A percentile compares a stretch with the other conserved stretches of the same genome.
Conservation (phyloP, 2,797 vertebrate species). For the Denticeps clupeoides region DNA sequence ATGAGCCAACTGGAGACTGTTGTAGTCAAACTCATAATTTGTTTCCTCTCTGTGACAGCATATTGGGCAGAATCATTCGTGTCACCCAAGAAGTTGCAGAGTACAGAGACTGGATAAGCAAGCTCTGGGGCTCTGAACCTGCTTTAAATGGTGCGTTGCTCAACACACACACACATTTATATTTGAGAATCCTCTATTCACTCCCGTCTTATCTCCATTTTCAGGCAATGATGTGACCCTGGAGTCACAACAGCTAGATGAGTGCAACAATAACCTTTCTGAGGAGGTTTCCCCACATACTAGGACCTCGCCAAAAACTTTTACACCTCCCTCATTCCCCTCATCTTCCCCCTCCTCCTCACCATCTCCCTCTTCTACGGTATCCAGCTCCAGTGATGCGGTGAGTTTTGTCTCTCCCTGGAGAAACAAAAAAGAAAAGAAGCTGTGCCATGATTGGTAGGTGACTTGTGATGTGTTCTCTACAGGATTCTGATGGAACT, state of each 20-base stretch:
- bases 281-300: constrained; percentile 70
- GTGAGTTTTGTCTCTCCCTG: too few relatives aligned
- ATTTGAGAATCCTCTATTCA: not conserved
- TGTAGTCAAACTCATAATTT: too few relatives aligned
- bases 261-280: constrained; percentile 89
- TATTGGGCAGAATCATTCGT: constrained; percentile 91
- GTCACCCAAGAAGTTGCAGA: constrained; percentile 90
- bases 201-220: too few relatives aligned
- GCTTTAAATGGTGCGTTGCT: too few relatives aligned
- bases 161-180: too few relatives aligned
- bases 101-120: constrained; percentile 91
- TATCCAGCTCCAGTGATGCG: constrained; percentile 87
- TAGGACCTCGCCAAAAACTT: constrained; percentile 90
- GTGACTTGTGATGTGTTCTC: constrained; percentile 11
- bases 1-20: constrained; percentile 10
- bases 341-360: constrained; percentile 80
- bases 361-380: constrained; percentile 73
- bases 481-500: constrained; percentile 88
- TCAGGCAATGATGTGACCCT: constrained; percentile 82
- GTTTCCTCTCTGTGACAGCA: constrained; percentile 53
- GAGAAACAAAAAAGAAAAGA: too few relatives aligned
- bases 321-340: constrained; percentile 78
- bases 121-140: constrained; percentile 76
- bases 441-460: too few relatives aligned
- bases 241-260: constrained; percentile 83